phyloP scores from a whole-genome alignment of 2,888 invertebrate genomes.

The Noctua janthina region DNA sequence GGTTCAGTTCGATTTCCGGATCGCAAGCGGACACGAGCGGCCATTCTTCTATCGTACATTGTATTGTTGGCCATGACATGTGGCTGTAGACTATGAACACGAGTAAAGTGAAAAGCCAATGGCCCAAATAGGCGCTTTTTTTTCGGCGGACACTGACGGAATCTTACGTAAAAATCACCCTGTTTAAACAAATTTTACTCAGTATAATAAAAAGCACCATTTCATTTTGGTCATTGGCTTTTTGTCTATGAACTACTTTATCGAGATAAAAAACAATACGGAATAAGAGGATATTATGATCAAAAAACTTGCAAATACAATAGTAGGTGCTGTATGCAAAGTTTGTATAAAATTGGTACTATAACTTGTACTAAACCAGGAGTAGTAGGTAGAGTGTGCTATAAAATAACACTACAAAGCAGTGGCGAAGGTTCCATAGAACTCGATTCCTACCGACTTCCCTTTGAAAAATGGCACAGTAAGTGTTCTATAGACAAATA shows the following conservation, averaged over 20 bases:
- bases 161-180: not conserved
- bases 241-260: not conserved
- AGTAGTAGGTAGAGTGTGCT: not conserved
- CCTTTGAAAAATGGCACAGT: too few relatives aligned
- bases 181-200: not conserved
- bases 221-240: not conserved
- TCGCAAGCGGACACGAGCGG: constrained; percentile 61
- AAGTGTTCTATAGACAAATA: too few relatives aligned
- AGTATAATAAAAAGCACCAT: not conserved
- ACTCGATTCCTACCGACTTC: too few relatives aligned
- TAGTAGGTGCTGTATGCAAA: not conserved
- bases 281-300: not conserved
- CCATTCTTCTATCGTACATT: constrained; percentile 61
- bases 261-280: not conserved
- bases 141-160: not conserved
- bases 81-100: constrained; percentile 7
- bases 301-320: not conserved
- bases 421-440: too few relatives aligned
- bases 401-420: not conserved
- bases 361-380: not conserved
- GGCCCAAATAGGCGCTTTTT: not conserved
- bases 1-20: constrained; percentile 79
- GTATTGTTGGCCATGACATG: constrained; percentile 58
- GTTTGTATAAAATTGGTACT: not conserved
- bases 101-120: constrained; percentile 4